phyloP scores from a whole-genome alignment of 1,140 invertebrate species.

The Bombus picipes region DNA sequence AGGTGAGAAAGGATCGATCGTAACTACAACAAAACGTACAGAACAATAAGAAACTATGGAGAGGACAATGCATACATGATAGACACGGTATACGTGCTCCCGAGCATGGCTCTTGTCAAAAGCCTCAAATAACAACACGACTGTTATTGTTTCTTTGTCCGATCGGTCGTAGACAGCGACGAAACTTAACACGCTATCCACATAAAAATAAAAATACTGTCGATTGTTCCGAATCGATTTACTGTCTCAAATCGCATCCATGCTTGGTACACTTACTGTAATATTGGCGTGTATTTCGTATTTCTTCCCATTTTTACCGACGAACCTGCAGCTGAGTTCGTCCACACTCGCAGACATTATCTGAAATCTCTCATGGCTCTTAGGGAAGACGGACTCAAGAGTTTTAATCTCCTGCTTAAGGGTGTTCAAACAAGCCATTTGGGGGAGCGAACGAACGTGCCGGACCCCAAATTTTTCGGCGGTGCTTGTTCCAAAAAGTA shows the following conservation, averaged over 20 bases:
- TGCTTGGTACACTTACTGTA: slow-evolving; percentile 88
- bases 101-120: slow-evolving; percentile 56
- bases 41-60: not conserved
- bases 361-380: slow-evolving; percentile 98
- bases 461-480: slow-evolving; percentile 52
- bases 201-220: slow-evolving; percentile 1
- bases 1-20: slow-evolving; percentile 60
- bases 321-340: slow-evolving; percentile 98
- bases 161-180: slow-evolving; percentile 19
- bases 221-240: not conserved
- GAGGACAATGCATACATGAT: not conserved
- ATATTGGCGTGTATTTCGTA: slow-evolving; percentile 99
- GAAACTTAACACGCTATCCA: slow-evolving; percentile 22
- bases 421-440: slow-evolving; percentile 98
- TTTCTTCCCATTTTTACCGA: slow-evolving; percentile 96
- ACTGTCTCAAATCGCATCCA: slow-evolving; percentile 17
- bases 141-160: slow-evolving; percentile 79
- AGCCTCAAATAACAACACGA: slow-evolving; percentile 63
- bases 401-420: slow-evolving; percentile 99
- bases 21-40: slow-evolving; percentile 42
- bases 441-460: slow-evolving; percentile 69
- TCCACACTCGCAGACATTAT: slow-evolving; percentile 98
- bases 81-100: slow-evolving; percentile 18
- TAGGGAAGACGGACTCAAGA: slow-evolving; percentile 96
- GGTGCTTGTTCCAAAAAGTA: slow-evolving; percentile 51